These are phyloP conservation scores for Dendronephthya gigantea DNA, from an alignment of 64 coral and sea anemone species.

Conservation along the genomic window DNA sequence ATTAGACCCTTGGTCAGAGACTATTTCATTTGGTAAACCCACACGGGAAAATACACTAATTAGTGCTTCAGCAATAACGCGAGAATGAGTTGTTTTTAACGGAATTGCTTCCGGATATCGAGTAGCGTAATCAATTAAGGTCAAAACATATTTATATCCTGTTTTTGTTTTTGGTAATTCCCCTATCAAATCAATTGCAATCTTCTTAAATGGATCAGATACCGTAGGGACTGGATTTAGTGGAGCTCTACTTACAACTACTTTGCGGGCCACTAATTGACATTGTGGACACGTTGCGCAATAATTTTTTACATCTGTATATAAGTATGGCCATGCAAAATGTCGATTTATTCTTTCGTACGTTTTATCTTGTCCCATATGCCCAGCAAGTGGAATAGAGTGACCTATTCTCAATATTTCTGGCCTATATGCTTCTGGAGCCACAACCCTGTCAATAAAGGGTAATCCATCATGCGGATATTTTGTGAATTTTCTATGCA, in stretches of 20 bases:
- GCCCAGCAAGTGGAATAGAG: not conserved
- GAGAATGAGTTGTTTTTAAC: constrained; percentile 15
- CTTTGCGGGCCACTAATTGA: constrained; percentile 18
- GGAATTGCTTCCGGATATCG: constrained; percentile 52
- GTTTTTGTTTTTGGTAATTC: constrained; percentile 10
- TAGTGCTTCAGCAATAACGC: constrained; percentile 28
- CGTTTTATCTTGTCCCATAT: constrained; percentile 13
- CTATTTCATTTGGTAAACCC: constrained; percentile 26
- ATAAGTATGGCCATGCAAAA: constrained; percentile 10
- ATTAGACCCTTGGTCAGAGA: not conserved
- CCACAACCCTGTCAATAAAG: constrained; percentile 1
- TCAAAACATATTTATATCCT: constrained; percentile 29
- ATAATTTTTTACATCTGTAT: constrained; percentile 1
- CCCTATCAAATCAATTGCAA: constrained; percentile 44
- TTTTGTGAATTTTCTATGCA: constrained; percentile 20
- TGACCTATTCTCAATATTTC: not conserved
- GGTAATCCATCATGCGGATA: not conserved
- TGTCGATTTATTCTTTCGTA: not conserved
- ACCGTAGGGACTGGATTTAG: not conserved
- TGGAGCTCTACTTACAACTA: not conserved
- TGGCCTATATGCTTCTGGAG: not conserved
- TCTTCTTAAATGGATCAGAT: constrained; percentile 30
- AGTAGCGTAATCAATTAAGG: constrained; percentile 42
- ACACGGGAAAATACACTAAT: constrained; percentile 20
- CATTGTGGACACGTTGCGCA: constrained; percentile 23